Evolutionary conservation across 2,797 vertebrate genomes (phyloP), one percentile per base, ranked within the genome.

Genomic region (Ptychadena robeensis): DNA sequence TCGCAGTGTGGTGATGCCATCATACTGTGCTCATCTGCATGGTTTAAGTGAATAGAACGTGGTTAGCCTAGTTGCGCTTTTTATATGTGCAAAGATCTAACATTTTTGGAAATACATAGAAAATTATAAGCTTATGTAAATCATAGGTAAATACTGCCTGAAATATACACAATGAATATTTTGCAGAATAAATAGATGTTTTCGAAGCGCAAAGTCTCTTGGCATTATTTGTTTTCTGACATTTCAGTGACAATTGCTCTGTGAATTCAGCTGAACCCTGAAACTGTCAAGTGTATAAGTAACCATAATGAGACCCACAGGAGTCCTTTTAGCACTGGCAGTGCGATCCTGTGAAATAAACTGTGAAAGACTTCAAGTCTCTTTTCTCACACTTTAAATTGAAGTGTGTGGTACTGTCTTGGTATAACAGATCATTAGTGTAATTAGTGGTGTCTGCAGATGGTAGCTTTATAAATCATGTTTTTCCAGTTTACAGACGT

Each of bases 261-360:
- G 11, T 67, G 63, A 9, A 74, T 30, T 57, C 12, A 66, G 27
- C 31, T 48, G 28, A 28, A 73, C 63, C 11, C 31, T 28, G 15
- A 15, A 74, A 74, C 65, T 74, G 35, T 66, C 63, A 31, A 61
- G 59, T 32, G 15, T 2, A 35, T 32, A 72, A 66, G 34, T 48
- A 35, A 31, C 53, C 35, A 6, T 83, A 83, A 83, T 79, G 63
- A 73, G 76, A 66, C 82, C 76, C 82, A 79, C 64, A 68, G 82
- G 82, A 67, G 27, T 79, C 38, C 57, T 53, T 79, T 83, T 79
- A 67, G 2, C 22, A 44, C 11, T 18, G 70, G 65, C 64, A 40
- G 44, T 73, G 77, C 59, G 2, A 59, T 30, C 2, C 12, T 59
- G 32, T 68, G 35, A 48, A 78, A 83, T 79, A 79, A 83, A 79